A percentile compares a stretch with the other conserved stretches of the same genome.
Conservation (phyloP, 1,140 invertebrate genomes). For the Lucilia sericata region DNA sequence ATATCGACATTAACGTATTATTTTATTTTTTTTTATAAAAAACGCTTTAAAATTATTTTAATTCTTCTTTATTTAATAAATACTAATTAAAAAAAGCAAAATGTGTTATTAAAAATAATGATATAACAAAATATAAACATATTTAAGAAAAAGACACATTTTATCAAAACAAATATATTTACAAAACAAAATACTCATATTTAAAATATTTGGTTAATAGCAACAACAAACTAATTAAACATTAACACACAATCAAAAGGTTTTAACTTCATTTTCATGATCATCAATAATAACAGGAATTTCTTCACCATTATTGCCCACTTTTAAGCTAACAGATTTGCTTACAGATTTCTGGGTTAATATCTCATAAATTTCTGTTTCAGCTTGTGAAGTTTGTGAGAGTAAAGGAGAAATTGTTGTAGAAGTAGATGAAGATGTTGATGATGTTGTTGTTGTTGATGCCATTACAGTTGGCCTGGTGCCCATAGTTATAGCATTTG, state of each 20-base stretch:
- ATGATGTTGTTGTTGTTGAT: neutral
- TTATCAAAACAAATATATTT: neutral
- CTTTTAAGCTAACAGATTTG: slow-evolving; percentile 64
- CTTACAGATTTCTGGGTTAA: slow-evolving; percentile 65
- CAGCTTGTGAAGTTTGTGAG: neutral
- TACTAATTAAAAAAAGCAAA: neutral
- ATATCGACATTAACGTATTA: too few relatives aligned
- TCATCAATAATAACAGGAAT: slow-evolving; percentile 63
- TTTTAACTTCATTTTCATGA: slow-evolving; percentile 61
- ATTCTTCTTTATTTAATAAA: slow-evolving; percentile 7
- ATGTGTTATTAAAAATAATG: neutral
- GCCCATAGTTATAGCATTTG: neutral
- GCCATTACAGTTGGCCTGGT: neutral
- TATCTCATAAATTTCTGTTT: slow-evolving; percentile 56
- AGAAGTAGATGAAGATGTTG: slow-evolving; percentile 32
- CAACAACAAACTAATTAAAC: neutral
- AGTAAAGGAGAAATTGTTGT: neutral
- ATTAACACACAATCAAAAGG: neutral
- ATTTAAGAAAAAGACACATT: neutral
- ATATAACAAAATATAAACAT: neutral
- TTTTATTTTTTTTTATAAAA: neutral
- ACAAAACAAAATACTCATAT: neutral
- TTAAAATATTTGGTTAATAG: slow-evolving; percentile 1
- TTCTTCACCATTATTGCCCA: slow-evolving; percentile 63
- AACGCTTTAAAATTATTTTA: neutral